phyloP scores from a whole-genome alignment of 2,797 vertebrate species.

The Bradypus variegatus region DNA sequence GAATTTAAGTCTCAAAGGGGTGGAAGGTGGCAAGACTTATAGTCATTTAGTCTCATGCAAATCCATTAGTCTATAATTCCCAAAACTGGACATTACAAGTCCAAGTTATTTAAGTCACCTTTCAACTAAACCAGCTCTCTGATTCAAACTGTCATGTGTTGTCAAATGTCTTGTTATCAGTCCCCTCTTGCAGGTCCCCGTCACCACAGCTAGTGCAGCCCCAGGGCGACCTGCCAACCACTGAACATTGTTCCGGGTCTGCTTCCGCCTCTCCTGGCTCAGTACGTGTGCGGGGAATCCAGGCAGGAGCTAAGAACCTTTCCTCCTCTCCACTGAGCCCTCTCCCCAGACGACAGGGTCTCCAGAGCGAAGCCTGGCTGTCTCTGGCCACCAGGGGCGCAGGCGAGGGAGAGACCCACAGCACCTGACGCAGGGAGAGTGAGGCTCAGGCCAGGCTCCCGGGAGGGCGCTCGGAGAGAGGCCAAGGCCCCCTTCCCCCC shows the following conservation, averaged over 20 bases:
- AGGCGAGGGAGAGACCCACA: not conserved
- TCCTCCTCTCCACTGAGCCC: not conserved
- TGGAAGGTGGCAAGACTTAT: not conserved
- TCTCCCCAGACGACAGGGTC: not conserved
- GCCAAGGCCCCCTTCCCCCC: not conserved
- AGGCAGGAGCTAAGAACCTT: not conserved
- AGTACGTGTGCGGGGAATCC: not conserved
- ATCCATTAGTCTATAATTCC: not conserved
- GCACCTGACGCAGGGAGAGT: not conserved
- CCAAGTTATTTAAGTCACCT: not conserved
- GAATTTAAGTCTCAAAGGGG: not conserved
- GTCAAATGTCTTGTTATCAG: not conserved
- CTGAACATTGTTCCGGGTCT: not conserved
- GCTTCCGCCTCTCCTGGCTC: not conserved
- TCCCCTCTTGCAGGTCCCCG: not conserved
- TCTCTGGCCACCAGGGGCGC: not conserved
- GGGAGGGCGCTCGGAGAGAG: not conserved
- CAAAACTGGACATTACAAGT: not conserved
- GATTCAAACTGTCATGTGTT: not conserved
- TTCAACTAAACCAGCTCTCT: not conserved
- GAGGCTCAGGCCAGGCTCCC: not conserved
- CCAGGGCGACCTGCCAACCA: not conserved
- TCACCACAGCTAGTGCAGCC: fast-evolving
- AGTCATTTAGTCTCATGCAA: not conserved
- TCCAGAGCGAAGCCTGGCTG: not conserved